Evolutionary conservation across 2,113 vertebrate genomes (phyloP), one percentile per base, ranked within the genome.

Genomic region (Larimichthys polyactis): DNA sequence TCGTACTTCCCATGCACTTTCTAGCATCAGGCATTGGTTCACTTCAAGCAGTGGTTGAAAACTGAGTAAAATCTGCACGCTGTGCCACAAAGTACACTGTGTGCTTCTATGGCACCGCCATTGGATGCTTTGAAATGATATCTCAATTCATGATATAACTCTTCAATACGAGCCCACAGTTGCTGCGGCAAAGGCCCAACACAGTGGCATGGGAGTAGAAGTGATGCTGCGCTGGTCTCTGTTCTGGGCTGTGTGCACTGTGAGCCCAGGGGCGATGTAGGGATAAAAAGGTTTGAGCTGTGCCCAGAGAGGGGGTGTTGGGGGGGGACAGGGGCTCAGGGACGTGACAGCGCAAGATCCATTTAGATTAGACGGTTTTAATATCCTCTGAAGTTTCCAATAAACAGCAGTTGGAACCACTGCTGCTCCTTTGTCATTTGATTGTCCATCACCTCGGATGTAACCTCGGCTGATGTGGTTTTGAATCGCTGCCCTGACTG

Each of bases 311-410:
- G 12, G 43, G 17, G 16, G 48, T 67, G n/a, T 11, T 49, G 17
- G 20, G n/a, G 63, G 63, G 66, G 64, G 55, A 27, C 46, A 54
- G 70, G 54, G 22, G 75, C 85, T 85, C 51, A 9, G 75, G 79
- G 81, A 76, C n/a, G 9, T 84, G 86, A 87, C 80, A 86, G 84
- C 65, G 67, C 51, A 66, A 87, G 85, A 93, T 92, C 83, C 86
- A 92, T 94, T 92, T 82, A 91, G 84, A 92, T 92, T 88, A 87
- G 43, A 80, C 17, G 6, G 77, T 82, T 91, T 92, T 92, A 90
- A 92, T 94, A 89, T 92, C 80, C 84, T 89, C 32, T 67, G 62
- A 86, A 91, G 81, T 79, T 73, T 78, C 86, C 83, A 88, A 89
- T 93, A 87, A 90, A 80, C 63, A 17, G 57, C 76, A 49, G 63